A percentile compares a stretch with the other conserved stretches of the same genome.
Evolutionary conservation across 1,140 invertebrate species (phyloP).

Genomic region (Papilio polytes): DNA sequence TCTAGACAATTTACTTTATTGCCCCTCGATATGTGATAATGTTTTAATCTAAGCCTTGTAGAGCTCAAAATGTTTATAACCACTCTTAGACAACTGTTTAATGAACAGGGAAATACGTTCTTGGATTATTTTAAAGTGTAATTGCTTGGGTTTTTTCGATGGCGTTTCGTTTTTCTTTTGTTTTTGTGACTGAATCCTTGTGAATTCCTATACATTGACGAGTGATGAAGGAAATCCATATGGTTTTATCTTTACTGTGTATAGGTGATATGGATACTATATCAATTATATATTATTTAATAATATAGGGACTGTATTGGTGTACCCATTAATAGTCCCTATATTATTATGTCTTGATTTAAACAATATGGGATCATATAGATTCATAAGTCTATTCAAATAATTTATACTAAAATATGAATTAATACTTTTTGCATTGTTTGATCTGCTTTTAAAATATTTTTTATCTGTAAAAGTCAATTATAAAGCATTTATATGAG

Average conservation of each 20-base stretch:
- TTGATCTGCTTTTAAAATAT: no score
- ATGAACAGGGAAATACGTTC: constrained; percentile 28
- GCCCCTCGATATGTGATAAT: constrained; percentile 28
- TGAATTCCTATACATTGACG: neutral
- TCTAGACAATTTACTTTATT: constrained; percentile 32
- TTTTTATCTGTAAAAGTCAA: neutral
- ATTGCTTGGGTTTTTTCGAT: constrained; percentile 8
- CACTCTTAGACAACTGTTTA: constrained; percentile 33
- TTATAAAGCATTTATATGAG: neutral
- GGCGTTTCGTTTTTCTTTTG: neutral
- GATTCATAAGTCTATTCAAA: neutral
- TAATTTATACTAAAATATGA: no score
- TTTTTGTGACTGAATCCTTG: neutral
- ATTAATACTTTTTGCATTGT: neutral
- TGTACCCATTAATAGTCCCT: no score
- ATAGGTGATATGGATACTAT: no score
- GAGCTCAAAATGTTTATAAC: constrained; percentile 26
- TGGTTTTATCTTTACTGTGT: neutral
- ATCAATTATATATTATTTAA: no score
- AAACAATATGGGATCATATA: no score
- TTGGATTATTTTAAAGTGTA: neutral
- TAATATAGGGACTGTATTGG: no score
- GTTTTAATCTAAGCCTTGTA: constrained; percentile 39
- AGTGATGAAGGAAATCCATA: neutral
- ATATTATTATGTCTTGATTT: no score